Evolutionary conservation across 2,113 vertebrate genomes (phyloP), one percentile per base, ranked within the genome.

Genomic region (Nannospalax galili): DNA sequence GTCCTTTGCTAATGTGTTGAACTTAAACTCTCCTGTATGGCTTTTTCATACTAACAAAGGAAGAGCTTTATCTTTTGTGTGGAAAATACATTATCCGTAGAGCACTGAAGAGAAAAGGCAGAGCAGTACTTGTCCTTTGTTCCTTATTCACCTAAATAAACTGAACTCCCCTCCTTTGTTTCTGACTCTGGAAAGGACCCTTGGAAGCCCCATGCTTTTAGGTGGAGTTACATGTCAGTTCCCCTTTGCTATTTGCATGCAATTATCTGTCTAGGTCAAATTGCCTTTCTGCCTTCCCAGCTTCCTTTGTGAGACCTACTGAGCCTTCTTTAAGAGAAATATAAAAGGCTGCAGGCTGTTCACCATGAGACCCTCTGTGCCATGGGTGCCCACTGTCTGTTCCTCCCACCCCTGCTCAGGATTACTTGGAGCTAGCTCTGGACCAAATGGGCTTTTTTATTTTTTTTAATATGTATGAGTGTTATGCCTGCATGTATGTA

Each of bases 181-280:
- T 81, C 42, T 19, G 69, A 62, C 40, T 78, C 80, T 77, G 72
- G 72, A 67, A 75, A 58, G 37, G 78, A 90, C 62, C 84, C 70
- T 12, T 32, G 88, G 40, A 92, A 77, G 56, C n/a, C 81, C 16
- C 80, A 67, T 84, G 6, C 0, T 62, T 88, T 70, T 14, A n/a
- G 45, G 40, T 7, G 16, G 22, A 69, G 35, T 75, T 62, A 6
- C 5, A 52, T 12, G 89, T 75, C 20, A 19, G 26, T 28, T 32
- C 74, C 78, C 42, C 42, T 70, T 78, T 60, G 17, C 75, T 69
- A 45, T 37, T 56, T 52, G 67, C 12, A 40, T 17, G 75, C 64
- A 85, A 92, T 87, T 72, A 87, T 85, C 19, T 35, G 40, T 65
- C 84, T 88, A 16, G 65, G n/a, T 73, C 64, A 80, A 60, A 97